Evolutionary conservation across 2,113 vertebrate genomes (phyloP).

Genomic region (Hoplias malabaricus): DNA sequence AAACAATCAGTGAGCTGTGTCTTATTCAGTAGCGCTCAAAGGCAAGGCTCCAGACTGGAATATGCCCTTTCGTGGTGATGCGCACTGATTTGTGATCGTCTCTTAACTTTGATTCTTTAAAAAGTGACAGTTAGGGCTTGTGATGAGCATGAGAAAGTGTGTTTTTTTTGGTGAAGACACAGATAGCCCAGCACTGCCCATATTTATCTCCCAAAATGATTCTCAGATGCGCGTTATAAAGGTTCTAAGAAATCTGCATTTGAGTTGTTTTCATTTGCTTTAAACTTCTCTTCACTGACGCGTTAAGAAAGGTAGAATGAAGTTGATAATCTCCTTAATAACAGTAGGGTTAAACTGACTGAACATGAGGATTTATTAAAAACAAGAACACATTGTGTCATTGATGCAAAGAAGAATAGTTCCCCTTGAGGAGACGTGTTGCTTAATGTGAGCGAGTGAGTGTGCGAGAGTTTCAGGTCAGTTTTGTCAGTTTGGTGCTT

Average conservation of each 20-base stretch:
- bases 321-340: too few relatives aligned
- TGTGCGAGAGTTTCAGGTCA: too few relatives aligned
- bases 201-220: background rate
- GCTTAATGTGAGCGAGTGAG: too few relatives aligned
- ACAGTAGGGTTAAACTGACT: too few relatives aligned
- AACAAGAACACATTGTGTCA: too few relatives aligned
- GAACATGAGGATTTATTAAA: too few relatives aligned
- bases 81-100: constrained; percentile 20
- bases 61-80: constrained; percentile 9
- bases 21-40: constrained; percentile 40
- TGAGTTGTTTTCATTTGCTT: background rate
- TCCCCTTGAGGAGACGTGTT: too few relatives aligned
- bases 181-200: background rate
- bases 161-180: background rate
- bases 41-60: background rate
- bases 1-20: constrained; percentile 39
- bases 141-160: background rate
- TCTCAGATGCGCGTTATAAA: background rate
- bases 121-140: background rate
- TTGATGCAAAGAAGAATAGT: too few relatives aligned
- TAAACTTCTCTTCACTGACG: background rate
- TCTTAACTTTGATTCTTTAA: constrained; percentile 15
- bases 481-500: too few relatives aligned
- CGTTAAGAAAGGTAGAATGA: background rate
- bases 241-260: background rate